A percentile compares a stretch with the other conserved stretches of the same genome.
phyloP scores from a whole-genome alignment of 2,888 invertebrate species.

The Heterodera filipjevi region DNA sequence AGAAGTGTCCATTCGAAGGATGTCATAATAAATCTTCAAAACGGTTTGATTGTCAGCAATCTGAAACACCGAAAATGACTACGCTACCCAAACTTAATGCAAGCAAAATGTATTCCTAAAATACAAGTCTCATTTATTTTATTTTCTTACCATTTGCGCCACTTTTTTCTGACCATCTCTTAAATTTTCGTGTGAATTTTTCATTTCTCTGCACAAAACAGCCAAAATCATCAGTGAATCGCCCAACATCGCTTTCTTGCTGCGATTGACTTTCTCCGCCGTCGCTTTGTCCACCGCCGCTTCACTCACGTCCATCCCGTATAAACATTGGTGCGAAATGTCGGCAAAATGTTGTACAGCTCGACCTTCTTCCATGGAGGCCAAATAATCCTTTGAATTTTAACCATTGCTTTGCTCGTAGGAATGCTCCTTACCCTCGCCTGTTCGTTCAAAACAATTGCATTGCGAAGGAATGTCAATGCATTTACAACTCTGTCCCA shows the following conservation, averaged over 20 bases:
- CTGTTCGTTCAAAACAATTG: slow-evolving; percentile 1
- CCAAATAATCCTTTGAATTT: background rate
- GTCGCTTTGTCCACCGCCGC: background rate
- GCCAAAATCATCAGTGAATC: background rate
- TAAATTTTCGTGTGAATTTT: background rate
- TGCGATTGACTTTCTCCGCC: background rate
- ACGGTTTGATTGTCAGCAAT: background rate
- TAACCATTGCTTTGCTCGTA: background rate
- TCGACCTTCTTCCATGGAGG: background rate
- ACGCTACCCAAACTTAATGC: background rate
- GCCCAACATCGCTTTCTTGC: background rate
- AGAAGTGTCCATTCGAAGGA: background rate
- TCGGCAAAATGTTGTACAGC: slow-evolving; percentile 3
- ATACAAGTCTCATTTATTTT: too few relatives aligned
- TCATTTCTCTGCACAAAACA: background rate
- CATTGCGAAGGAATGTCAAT: slow-evolving; percentile 9
- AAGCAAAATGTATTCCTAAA: too few relatives aligned
- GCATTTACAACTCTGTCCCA: background rate
- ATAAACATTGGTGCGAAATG: background rate
- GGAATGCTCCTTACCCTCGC: background rate
- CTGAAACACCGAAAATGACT: background rate
- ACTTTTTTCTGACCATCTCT: background rate
- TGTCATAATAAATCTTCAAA: background rate
- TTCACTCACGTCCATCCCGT: background rate
- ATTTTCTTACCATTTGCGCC: background rate